Percentiles rank a stretch among this genome's conserved stretches.
Evolutionary conservation across 2,888 invertebrate species (phyloP).

Genomic region (Craniophora ligustri): DNA sequence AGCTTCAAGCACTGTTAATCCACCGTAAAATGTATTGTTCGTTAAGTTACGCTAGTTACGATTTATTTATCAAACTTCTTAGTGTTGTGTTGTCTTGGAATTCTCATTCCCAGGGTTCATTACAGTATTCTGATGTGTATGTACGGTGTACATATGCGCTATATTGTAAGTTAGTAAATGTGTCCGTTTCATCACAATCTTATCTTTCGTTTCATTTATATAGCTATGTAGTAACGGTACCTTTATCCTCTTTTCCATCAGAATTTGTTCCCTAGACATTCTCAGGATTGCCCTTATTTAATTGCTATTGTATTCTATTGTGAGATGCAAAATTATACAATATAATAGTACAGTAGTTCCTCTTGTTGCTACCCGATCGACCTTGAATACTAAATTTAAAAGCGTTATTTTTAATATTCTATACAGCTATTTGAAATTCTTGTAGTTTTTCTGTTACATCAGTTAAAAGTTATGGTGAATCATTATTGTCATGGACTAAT

Average conservation of each 20-base stretch:
- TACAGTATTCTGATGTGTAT: conserved; percentile 57
- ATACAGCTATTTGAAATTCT: no score
- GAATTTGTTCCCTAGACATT: conserved; percentile 49
- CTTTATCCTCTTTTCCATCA: conserved; percentile 55
- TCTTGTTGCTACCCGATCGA: not conserved
- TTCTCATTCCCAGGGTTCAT: conserved; percentile 59
- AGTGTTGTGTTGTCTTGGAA: conserved; percentile 36
- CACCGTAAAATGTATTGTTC: conserved; percentile 26
- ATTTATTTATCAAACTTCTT: conserved; percentile 24
- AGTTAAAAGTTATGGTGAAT: conserved; percentile 9
- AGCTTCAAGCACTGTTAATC: conserved; percentile 15
- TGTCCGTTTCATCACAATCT: conserved; percentile 56
- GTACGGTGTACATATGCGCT: conserved; percentile 43
- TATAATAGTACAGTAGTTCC: conserved; percentile 29
- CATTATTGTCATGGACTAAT: conserved; percentile 35
- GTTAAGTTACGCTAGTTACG: conserved; percentile 15
- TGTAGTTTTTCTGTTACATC: conserved; percentile 11
- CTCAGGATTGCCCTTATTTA: conserved; percentile 41
- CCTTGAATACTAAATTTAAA: conserved; percentile 7
- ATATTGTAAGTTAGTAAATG: conserved; percentile 50
- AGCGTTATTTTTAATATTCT: no score
- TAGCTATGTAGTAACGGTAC: conserved; percentile 57
- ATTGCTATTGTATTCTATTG: conserved; percentile 29
- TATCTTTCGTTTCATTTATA: conserved; percentile 61
- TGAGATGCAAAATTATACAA: no score